Conservation (phyloP, 2,113 vertebrate genomes). For the Apus apus region DNA sequence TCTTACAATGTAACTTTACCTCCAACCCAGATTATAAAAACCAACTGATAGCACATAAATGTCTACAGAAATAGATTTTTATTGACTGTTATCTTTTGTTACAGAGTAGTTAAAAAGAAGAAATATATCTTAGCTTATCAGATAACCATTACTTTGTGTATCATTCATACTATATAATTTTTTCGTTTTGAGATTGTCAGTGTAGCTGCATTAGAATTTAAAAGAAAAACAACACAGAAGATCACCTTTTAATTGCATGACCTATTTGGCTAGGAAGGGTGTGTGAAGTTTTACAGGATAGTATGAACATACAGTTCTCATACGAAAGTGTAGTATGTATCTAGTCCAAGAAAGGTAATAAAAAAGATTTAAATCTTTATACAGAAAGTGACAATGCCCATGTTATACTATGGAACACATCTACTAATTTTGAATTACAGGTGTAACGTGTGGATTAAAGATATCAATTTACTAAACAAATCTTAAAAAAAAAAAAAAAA, state of each 20-base stretch:
- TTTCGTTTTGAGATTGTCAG: slow-evolving; percentile 44
- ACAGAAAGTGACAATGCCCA: slow-evolving; percentile 79
- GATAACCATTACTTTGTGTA: slow-evolving; percentile 44
- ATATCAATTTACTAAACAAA: slow-evolving; percentile 74
- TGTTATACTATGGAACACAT: slow-evolving; percentile 73
- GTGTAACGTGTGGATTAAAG: slow-evolving; percentile 72
- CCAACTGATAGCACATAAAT: slow-evolving; percentile 37
- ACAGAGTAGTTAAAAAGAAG: slow-evolving; percentile 69
- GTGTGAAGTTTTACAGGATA: slow-evolving; percentile 46
- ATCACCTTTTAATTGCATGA: slow-evolving; percentile 32
- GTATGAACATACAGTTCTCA: slow-evolving; percentile 55
- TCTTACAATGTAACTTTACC: neutral
- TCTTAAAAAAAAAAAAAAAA: slow-evolving; percentile 32
- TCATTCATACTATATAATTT: slow-evolving; percentile 12
- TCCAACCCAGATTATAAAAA: slow-evolving; percentile 45
- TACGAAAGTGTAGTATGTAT: slow-evolving; percentile 59
- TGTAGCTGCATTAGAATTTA: slow-evolving; percentile 48
- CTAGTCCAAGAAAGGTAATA: slow-evolving; percentile 72
- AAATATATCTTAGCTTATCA: slow-evolving; percentile 50
- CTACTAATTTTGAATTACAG: slow-evolving; percentile 72
- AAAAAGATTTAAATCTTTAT: slow-evolving; percentile 74
- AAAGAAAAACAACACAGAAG: slow-evolving; percentile 41
- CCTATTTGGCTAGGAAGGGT: slow-evolving; percentile 58
- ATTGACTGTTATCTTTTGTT: slow-evolving; percentile 69
- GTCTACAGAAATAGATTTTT: slow-evolving; percentile 77